Conservation (phyloP, 2,888 invertebrate species). For the Lycophotia porphyrea region DNA sequence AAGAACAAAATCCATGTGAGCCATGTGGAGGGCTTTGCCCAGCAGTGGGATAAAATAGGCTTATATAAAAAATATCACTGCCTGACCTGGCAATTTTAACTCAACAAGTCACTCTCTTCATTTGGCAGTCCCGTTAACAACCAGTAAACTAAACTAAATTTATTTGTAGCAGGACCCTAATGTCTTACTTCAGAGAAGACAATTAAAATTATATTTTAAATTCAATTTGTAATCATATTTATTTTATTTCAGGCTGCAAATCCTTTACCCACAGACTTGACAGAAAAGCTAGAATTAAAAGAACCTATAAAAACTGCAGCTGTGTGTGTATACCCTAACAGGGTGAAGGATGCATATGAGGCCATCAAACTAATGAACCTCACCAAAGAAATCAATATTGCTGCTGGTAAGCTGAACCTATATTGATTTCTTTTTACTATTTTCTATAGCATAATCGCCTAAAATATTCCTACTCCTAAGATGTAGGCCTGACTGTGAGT, state of each 20-base stretch:
- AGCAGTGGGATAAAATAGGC: not conserved
- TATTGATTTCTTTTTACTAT: not conserved
- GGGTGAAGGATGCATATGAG: conserved; percentile 93
- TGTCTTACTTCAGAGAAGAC: not conserved
- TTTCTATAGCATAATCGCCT: not conserved
- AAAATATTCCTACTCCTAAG: not conserved
- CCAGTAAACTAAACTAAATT: not conserved
- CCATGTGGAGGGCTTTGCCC: not conserved
- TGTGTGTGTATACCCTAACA: conserved; percentile 98
- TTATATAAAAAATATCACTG: not conserved
- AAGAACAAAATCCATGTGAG: no score
- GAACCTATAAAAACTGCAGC: conserved; percentile 93
- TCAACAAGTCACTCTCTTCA: not conserved
- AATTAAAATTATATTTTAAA: not conserved
- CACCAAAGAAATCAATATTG: conserved; percentile 92
- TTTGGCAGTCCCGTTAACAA: not conserved
- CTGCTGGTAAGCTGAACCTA: conserved; percentile 91
- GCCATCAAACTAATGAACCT: conserved; percentile 90
- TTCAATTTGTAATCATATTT: not conserved
- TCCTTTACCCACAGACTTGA: conserved; percentile 82
- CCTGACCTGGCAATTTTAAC: not conserved
- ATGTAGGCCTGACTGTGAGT: not conserved
- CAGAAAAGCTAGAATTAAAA: conserved; percentile 74
- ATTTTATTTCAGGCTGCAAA: conserved; percentile 87
- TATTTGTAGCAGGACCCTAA: not conserved